Base-by-base conservation (phyloP, 2,888 invertebrate genomes). In the Argynnis bischoffii region DNA sequence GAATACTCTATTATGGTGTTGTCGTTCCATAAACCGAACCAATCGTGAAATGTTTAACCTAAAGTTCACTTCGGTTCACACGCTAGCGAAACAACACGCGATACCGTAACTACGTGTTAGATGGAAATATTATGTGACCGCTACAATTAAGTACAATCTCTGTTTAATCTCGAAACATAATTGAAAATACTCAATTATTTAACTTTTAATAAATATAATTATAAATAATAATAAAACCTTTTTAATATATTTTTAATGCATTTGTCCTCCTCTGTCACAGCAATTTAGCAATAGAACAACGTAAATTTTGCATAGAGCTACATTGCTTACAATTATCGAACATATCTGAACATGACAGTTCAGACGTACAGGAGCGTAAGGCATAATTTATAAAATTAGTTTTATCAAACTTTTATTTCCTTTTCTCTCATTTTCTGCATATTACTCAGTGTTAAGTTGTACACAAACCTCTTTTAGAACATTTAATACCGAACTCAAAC, bases 21-120 rank as follows among this genome's bases (percentile, higher is more conserved):
- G 46, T 61, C 26, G 18, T 14, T 26, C 57, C 26, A 61, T 46
- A 61, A 53, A 61, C n/a, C 47, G 55, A 63, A 59, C 47, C 53
- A 64, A 61, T 64, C 64, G 26, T 60, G 18, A 60, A 53, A 48
- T 60, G 60, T 60, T 50, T 16, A 67, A 59, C 47, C 47, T n/a
- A 48, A 48, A 66, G 69, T 71, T 71, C 63, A 67, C 41, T 59
- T 35, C 54, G 15, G 71, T 71, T 66, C 64, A 69, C 66, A 71
- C 71, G 71, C 66, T 35, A 70, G 31, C 13, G 3, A 5, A 59
- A 31, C 47, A 57, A 15, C 66, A 66, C 61, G 71, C 71, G 51
- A 71, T 61, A 47, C 21, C 46, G 31, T 16, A 41, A 59, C 46
- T 53, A 63, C 16, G 46, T 35, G 31, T 46, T 53, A 48, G 31